A percentile compares a stretch with the other conserved stretches of the same genome.
Evolutionary conservation across 2,797 vertebrate genomes (phyloP).

Genomic region (Anniella stebbinsi): DNA sequence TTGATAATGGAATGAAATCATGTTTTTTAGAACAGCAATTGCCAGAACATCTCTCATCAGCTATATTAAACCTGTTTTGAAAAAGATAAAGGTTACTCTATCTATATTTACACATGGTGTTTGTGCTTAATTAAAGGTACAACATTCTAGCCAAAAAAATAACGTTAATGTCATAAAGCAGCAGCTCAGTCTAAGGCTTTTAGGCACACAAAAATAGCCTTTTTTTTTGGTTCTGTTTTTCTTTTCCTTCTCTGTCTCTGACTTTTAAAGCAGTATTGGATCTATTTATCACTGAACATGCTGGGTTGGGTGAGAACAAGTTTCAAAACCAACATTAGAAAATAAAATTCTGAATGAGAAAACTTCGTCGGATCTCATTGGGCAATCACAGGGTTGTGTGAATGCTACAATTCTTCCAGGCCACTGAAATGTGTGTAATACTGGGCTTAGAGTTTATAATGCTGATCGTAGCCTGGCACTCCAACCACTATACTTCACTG

Average conservation of each 20-base stretch:
- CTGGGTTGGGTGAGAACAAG: too few species aligned
- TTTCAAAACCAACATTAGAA: not conserved
- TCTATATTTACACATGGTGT: slow-evolving; percentile 62
- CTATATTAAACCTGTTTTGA: slow-evolving; percentile 74
- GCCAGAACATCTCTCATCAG: slow-evolving; percentile 75
- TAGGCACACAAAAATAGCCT: not conserved
- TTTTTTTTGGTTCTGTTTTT: not conserved
- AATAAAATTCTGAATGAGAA: not conserved
- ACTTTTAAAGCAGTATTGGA: not conserved
- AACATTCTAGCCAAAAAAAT: slow-evolving; percentile 6
- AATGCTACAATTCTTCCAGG: not conserved
- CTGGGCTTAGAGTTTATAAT: too few species aligned
- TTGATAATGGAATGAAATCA: slow-evolving; percentile 75
- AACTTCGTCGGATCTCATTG: not conserved
- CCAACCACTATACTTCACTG: too few species aligned
- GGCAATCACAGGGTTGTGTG: not conserved
- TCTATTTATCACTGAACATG: not conserved
- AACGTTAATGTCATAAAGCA: slow-evolving; percentile 69
- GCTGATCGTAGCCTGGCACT: too few species aligned
- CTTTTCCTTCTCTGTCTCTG: not conserved
- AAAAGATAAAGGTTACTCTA: slow-evolving; percentile 72
- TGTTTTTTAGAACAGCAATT: slow-evolving; percentile 77
- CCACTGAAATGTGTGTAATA: not conserved
- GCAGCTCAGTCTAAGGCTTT: not conserved
- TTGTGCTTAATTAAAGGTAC: slow-evolving; percentile 67